Percentiles rank a stretch among this genome's conserved stretches.
These are phyloP conservation scores for Drosophila cardini DNA, from an alignment of 1,140 invertebrate genomes.

Conservation along the genomic window DNA sequence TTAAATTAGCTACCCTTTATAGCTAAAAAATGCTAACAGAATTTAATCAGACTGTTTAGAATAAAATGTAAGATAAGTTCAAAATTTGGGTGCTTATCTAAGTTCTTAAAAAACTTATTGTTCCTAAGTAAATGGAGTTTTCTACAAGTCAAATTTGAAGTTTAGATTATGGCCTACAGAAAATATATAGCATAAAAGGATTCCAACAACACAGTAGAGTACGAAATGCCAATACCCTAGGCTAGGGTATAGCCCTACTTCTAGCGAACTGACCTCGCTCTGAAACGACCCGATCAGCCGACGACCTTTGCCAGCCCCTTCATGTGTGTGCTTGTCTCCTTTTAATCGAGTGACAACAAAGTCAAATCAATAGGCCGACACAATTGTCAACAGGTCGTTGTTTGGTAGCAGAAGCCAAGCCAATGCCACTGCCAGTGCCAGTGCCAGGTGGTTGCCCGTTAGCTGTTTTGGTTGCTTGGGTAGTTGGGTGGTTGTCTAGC, in stretches of 20 bases:
- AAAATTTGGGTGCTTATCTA: no score
- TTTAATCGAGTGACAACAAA: slow-evolving; percentile 20
- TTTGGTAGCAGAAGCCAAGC: slow-evolving; percentile 33
- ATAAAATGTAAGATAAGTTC: no score
- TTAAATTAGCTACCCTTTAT: no score
- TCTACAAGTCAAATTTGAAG: no score
- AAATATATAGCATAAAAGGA: no score
- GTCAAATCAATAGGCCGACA: slow-evolving; percentile 35
- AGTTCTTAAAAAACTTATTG: no score
- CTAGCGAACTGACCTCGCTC: not conserved
- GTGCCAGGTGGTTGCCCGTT: slow-evolving; percentile 36
- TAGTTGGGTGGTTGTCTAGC: slow-evolving; percentile 28
- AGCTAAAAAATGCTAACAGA: no score
- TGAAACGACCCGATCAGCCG: slow-evolving; percentile 4
- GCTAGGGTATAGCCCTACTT: not conserved
- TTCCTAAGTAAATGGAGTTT: no score
- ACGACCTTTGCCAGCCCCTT: slow-evolving; percentile 19
- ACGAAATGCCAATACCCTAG: not conserved
- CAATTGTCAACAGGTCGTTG: slow-evolving; percentile 39
- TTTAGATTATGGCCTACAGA: no score
- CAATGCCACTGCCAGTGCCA: not conserved
- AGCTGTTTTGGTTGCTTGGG: not conserved
- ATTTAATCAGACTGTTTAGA: no score
- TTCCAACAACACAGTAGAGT: not conserved
- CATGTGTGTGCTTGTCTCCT: not conserved